phyloP scores from a whole-genome alignment of 2,888 invertebrate species.

The Heliconius aoede region DNA sequence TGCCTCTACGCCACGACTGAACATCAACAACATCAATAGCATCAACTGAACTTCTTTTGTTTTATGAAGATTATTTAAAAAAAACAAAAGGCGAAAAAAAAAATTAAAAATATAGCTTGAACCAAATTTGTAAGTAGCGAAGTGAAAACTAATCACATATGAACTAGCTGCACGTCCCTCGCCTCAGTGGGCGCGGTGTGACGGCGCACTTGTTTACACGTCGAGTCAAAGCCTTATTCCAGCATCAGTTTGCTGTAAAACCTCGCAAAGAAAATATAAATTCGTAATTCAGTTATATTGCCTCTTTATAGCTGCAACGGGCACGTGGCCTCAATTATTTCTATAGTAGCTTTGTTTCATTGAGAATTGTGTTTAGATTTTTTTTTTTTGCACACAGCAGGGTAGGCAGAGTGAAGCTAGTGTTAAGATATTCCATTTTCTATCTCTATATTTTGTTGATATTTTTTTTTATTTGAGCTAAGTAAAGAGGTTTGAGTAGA shows the following conservation, averaged over 20 bases:
- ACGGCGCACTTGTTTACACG: conserved; percentile 44
- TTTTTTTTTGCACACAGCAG: background rate
- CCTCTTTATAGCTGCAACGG: conserved; percentile 35
- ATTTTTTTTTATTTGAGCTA: no score
- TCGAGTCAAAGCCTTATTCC: conserved; percentile 39
- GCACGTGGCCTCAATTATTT: conserved; percentile 21
- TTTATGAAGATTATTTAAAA: background rate
- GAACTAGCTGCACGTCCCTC: conserved; percentile 28
- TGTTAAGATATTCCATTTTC: no score
- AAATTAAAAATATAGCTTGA: background rate
- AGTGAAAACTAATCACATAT: conserved; percentile 27
- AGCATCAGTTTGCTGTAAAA: conserved; percentile 36
- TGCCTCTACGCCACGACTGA: no score
- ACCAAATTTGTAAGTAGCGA: background rate
- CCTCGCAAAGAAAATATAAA: conserved; percentile 38
- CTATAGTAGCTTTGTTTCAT: conserved; percentile 2
- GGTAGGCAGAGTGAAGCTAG: no score
- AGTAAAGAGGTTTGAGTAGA: no score
- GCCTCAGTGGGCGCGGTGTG: conserved; percentile 40
- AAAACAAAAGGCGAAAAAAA: background rate
- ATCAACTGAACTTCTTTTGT: no score
- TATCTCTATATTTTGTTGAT: no score
- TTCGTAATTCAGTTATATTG: conserved; percentile 27
- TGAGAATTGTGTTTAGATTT: background rate
- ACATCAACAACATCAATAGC: no score